Evolutionary conservation across 1,140 invertebrate species (phyloP), one percentile per base, ranked within the genome.

Genomic region (Rhyacophila brunnea): DNA sequence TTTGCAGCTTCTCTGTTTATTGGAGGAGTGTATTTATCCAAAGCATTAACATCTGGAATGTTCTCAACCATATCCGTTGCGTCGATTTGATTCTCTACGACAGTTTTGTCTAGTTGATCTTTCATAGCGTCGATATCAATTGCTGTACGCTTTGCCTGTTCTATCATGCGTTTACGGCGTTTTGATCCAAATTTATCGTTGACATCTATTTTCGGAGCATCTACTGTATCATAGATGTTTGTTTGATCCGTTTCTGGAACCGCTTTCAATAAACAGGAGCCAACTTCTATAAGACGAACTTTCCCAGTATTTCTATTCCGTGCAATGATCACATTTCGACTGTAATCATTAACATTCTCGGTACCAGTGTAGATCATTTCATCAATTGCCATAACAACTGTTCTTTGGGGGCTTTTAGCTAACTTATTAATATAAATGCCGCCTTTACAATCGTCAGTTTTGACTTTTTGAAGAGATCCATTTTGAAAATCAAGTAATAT

Each of bases 101-200:
- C 72, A 23, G 68, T 69, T 56, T 70, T 60, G 59, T 79, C 71
- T n/a, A 79, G 61, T 23, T 77, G 69, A 5, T 73, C 68, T 48
- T 73, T 71, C 9, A 76, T 65, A 18, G 67, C 62, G 1, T 74
- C 67, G 0, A 77, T 62, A 61, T 77, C 71, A 0, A 78, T 58
- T 65, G 72, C 71, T 66, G 74, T 67, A 59, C 57, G 72, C 55
- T 79, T 74, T 46, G 56, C 68, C 35, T 78, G 73, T 58, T 79
- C 74, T 0, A 71, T 71, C 65, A 65, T 68, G 56, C 77, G 58
- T 65, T 74, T 78, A 1, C 61, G 57, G 59, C 69, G 72, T 47
- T 79, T 79, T 0, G 77, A 79, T 43, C 77, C 77, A 68, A 79
- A 80, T 28, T 74, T 63, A 67, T 74, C 79, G 13, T 73, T 74